phyloP scores from a whole-genome alignment of 2,797 vertebrate species.

The Acanthurus lineatus region DNA sequence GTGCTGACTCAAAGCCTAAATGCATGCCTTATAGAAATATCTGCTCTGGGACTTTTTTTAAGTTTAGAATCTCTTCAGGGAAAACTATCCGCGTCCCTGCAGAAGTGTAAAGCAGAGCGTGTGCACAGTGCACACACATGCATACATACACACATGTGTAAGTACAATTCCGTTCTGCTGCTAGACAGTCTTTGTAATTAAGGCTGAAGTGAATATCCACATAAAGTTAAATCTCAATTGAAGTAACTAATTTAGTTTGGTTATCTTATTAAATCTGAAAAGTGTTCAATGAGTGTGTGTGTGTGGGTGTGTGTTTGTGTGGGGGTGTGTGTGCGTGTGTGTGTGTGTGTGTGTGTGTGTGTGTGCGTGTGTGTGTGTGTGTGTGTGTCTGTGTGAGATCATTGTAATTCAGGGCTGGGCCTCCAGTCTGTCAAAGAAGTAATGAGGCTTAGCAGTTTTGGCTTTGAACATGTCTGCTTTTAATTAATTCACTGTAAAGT shows the following conservation, averaged over 20 bases:
- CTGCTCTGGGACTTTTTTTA: not conserved
- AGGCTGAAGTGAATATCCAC: constrained; percentile 66
- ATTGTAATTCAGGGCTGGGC: constrained; percentile 58
- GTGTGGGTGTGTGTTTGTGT: not conserved
- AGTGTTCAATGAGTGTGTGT: constrained; percentile 23
- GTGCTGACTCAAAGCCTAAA: too few species aligned
- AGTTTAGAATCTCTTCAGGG: not conserved
- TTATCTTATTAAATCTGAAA: constrained; percentile 66
- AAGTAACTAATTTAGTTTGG: constrained; percentile 66
- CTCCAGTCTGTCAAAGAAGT: constrained; percentile 52
- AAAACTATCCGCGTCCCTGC: not conserved
- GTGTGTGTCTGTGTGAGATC: not conserved
- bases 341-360: not conserved
- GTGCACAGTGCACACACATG: not conserved
- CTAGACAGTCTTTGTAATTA: constrained; percentile 73
- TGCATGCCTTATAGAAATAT: too few species aligned
- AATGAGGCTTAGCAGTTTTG: constrained; percentile 63
- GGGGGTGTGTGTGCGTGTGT: too few species aligned
- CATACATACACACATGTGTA: constrained; percentile 10
- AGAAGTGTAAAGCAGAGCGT: not conserved
- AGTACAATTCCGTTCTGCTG: constrained; percentile 21
- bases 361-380: too few species aligned
- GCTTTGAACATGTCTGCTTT: constrained; percentile 47
- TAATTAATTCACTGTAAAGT: constrained; percentile 56
- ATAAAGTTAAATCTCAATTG: constrained; percentile 64